Evolutionary conservation across 2,888 invertebrate genomes (phyloP).

Genomic region (Eupeodes luniger): DNA sequence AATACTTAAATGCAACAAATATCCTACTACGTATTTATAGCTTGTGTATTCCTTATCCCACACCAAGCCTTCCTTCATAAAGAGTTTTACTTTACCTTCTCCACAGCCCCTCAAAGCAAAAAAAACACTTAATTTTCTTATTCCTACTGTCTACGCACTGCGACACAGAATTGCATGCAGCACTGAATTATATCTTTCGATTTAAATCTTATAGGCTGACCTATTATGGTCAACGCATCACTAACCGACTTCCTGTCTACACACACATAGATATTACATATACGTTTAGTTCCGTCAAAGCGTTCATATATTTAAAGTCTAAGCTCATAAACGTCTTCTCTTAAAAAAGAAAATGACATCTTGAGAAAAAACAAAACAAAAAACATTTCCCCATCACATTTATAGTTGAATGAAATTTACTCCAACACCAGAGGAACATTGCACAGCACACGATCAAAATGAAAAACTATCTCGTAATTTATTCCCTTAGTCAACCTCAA

Average conservation of each 20-base stretch:
- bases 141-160: conserved; percentile 7
- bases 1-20: too few species aligned
- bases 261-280: background rate
- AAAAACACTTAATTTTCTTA: background rate
- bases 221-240: conserved; percentile 26
- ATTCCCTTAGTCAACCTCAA: conserved; percentile 72
- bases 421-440: conserved; percentile 16
- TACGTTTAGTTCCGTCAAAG: background rate
- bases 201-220: conserved; percentile 27
- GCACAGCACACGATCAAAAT: conserved; percentile 51
- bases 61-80: too few species aligned
- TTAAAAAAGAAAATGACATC: background rate
- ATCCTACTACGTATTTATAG: too few species aligned
- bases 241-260: conserved; percentile 58
- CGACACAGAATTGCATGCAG: background rate
- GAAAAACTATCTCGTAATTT: conserved; percentile 71
- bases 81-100: too few species aligned
- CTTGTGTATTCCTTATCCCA: too few species aligned
- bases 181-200: background rate
- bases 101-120: too few species aligned
- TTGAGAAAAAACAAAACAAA: conserved; percentile 21
- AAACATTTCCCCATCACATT: background rate
- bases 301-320: background rate
- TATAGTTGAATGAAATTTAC: conserved; percentile 39
- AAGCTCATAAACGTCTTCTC: background rate